These are phyloP conservation scores for Lucifuga dentata DNA, from an alignment of 2,113 vertebrate species.

Conservation along the genomic window DNA sequence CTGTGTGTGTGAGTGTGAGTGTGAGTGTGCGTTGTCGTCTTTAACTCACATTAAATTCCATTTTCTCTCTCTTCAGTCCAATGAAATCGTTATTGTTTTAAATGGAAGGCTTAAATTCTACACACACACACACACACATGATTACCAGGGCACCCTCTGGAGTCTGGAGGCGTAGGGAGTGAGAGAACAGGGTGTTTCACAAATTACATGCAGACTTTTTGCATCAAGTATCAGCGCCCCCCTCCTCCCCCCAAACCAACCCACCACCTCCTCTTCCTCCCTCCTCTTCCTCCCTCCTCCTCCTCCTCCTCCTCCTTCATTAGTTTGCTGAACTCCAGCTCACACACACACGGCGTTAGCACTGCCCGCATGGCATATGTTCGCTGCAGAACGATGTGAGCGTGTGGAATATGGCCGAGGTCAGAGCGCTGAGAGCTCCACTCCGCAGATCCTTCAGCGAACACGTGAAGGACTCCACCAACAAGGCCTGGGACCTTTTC, in stretches of 20 bases:
- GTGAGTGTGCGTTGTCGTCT: slow-evolving; percentile 10
- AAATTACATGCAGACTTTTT: slow-evolving; percentile 75
- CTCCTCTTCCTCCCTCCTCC: slow-evolving; percentile 7
- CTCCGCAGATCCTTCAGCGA: slow-evolving; percentile 87
- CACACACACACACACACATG: slow-evolving; percentile 5
- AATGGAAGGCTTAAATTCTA: slow-evolving; percentile 42
- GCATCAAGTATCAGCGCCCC: slow-evolving; percentile 64
- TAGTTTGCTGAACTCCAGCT: slow-evolving; percentile 41
- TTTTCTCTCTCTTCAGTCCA: slow-evolving; percentile 79
- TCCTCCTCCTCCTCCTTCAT: slow-evolving; percentile 32
- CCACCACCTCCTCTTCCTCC: slow-evolving; percentile 16
- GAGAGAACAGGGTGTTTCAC: slow-evolving; percentile 55
- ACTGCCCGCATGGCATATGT: slow-evolving; percentile 25
- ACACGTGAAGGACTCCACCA: slow-evolving; percentile 82
- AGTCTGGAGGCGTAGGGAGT: slow-evolving; percentile 13
- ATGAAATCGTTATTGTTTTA: no score
- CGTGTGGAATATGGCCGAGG: slow-evolving; percentile 74
- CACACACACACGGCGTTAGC: slow-evolving; percentile 31
- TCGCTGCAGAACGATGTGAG: slow-evolving; percentile 21
- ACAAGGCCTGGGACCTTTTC: slow-evolving; percentile 85
- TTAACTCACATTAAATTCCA: slow-evolving; percentile 70
- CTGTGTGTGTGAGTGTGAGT: background rate
- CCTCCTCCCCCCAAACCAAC: slow-evolving; percentile 8
- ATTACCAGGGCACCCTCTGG: background rate
- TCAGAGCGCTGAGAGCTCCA: slow-evolving; percentile 31